A percentile compares a stretch with the other conserved stretches of the same genome.
Conservation (phyloP, 2,888 invertebrate genomes). For the Synergus laeviventris region DNA sequence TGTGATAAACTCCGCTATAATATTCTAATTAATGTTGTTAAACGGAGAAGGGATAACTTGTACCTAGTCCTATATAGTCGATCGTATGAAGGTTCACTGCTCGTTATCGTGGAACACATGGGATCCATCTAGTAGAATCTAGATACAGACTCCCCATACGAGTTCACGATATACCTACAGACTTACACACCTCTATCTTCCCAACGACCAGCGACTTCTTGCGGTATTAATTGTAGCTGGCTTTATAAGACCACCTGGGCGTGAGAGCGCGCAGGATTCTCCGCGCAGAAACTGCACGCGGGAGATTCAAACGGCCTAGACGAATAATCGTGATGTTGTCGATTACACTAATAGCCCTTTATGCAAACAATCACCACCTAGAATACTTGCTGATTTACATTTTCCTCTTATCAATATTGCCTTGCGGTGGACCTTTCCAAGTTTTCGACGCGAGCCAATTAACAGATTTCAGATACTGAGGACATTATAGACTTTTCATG, state of each 20-base stretch:
- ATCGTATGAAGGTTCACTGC: slow-evolving; percentile 38
- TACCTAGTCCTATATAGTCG: slow-evolving; percentile 58
- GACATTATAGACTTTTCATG: neutral
- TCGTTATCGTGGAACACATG: slow-evolving; percentile 64
- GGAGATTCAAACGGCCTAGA: slow-evolving; percentile 29
- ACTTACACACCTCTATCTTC: slow-evolving; percentile 12
- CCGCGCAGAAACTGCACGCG: slow-evolving; percentile 37
- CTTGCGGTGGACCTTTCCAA: neutral
- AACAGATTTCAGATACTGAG: neutral
- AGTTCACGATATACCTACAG: slow-evolving; percentile 44
- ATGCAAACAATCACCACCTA: slow-evolving; percentile 25
- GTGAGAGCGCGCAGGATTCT: slow-evolving; percentile 53
- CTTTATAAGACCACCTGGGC: slow-evolving; percentile 55
- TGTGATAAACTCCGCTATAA: slow-evolving; percentile 55
- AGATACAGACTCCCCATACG: slow-evolving; percentile 49
- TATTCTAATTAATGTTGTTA: slow-evolving; percentile 68
- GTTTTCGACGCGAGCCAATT: slow-evolving; percentile 8
- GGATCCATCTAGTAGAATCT: slow-evolving; percentile 54
- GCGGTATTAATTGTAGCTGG: slow-evolving; percentile 57
- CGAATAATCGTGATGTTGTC: slow-evolving; percentile 17
- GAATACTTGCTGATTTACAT: slow-evolving; percentile 12
- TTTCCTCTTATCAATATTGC: slow-evolving; percentile 9
- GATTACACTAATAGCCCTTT: slow-evolving; percentile 35
- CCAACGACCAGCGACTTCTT: slow-evolving; percentile 44
- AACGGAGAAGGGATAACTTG: slow-evolving; percentile 61